Base-by-base conservation (phyloP, 2,113 vertebrate species). In the Tapirus terrestris region DNA sequence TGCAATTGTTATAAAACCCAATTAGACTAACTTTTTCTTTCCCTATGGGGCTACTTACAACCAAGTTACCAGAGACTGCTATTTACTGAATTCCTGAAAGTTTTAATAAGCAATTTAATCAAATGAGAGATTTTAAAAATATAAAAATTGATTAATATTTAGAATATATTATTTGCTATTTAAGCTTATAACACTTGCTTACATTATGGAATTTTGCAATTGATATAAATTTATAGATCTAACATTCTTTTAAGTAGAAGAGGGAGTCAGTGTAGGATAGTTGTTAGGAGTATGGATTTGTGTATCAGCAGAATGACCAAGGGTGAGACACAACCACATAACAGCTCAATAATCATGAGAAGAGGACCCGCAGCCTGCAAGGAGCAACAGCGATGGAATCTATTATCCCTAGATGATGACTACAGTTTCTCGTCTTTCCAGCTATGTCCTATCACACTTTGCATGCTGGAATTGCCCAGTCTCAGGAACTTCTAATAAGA, bases 401-500 rank as follows among this genome's bases (percentile, higher is more conserved):
- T 92, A 73, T 79, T 82, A 73, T 25, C 80, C 87, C 80, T 86
- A 96, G 91, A 94, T 77, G 96, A 77, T 86, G 95, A 68, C 94
- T 86, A 39, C 80, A 58, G 80, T 86, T 58, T 73, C 77, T 89
- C 88, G 73, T 63, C 91, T 63, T 92, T 84, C 91, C 48, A 60
- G 61, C 48, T 65, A 8, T 94, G 73, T 53, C 83, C 88, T 43
- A 53, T 81, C 93, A 67, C 75, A 84, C 10, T 73, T 85, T 96
- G 97, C 95, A 96, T 96, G 91, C 95, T 94, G 88, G 86, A 97
- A 86, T 23, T 60, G 53, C 84, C 61, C 39, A 9, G 7, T 89
- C 84, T 82, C 86, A 94, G 67, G 80, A 83, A 77, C 61, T 53
- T 33, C 89, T 95, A 96, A 89, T 95, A 96, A 97, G 94, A 95